Conservation (phyloP, 2,797 vertebrate species). For the Triplophysa bombifrons region DNA sequence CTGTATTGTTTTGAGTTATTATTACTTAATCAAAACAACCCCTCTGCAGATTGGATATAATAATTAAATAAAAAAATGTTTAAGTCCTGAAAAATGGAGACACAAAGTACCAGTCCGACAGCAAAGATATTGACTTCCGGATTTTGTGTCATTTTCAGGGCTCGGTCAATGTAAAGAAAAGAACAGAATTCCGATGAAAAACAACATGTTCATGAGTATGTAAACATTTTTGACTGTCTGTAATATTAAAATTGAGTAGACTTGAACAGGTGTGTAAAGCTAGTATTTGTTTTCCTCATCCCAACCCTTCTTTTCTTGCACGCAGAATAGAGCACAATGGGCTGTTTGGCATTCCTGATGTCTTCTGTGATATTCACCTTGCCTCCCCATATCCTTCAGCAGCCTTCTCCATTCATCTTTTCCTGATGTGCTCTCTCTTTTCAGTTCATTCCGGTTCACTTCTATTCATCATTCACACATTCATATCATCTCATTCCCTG, state of each 20-base stretch:
- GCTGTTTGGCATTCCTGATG: slow-evolving; percentile 40
- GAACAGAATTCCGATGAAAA: no score
- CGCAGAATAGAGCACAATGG: slow-evolving; percentile 14
- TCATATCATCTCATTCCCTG: slow-evolving; percentile 16
- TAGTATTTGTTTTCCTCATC: slow-evolving; percentile 22
- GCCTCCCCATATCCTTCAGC: slow-evolving; percentile 33
- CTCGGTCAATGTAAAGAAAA: background rate
- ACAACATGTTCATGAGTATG: no score
- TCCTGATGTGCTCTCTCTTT: background rate
- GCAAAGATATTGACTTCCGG: no score
- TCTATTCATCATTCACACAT: slow-evolving; percentile 1
- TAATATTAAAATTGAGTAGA: no score
- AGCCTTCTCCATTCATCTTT: slow-evolving; percentile 7
- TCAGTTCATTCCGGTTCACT: slow-evolving; percentile 28
- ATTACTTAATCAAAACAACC: no score
- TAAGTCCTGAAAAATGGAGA: no score
- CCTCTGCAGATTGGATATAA: no score
- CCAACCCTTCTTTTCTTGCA: slow-evolving; percentile 31
- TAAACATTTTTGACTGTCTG: no score
- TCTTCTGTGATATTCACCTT: slow-evolving; percentile 24
- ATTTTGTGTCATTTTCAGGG: no score
- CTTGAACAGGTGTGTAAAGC: slow-evolving; percentile 5
- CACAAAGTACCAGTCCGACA: no score
- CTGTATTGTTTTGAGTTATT: no score
- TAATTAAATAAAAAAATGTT: no score